Percentiles rank a stretch among this genome's conserved stretches.
These are phyloP conservation scores for Manis javanica DNA, from an alignment of 2,797 vertebrate genomes.

Conservation along the genomic window DNA sequence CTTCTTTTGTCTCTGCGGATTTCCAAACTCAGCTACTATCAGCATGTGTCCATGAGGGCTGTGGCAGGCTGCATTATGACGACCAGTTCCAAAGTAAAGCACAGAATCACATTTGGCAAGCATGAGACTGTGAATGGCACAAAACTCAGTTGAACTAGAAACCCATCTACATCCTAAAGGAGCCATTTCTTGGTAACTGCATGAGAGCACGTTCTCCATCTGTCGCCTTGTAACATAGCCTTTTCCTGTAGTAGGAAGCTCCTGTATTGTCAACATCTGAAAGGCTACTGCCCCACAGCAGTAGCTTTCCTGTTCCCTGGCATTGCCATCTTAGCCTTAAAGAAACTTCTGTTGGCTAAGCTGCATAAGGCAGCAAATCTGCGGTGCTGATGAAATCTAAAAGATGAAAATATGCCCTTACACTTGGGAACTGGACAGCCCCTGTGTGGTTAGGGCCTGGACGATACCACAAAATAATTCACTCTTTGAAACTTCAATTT, in stretches of 20 bases:
- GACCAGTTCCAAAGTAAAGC: slow-evolving; percentile 93
- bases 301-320: slow-evolving; percentile 93
- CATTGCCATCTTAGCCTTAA: slow-evolving; percentile 91
- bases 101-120: slow-evolving; percentile 94
- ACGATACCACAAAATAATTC: slow-evolving; percentile 78
- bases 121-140: slow-evolving; percentile 94
- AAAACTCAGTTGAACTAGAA: slow-evolving; percentile 75
- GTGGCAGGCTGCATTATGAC: slow-evolving; percentile 92
- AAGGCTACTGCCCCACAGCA: slow-evolving; percentile 92
- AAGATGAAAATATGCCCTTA: slow-evolving; percentile 92
- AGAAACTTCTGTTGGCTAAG: slow-evolving; percentile 95
- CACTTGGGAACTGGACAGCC: slow-evolving; percentile 90
- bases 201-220: slow-evolving; percentile 90
- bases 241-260: slow-evolving; percentile 93
- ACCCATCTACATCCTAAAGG: slow-evolving; percentile 91
- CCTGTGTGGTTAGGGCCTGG: slow-evolving; percentile 88
- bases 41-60: slow-evolving; percentile 93
- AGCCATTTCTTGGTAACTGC: slow-evolving; percentile 93
- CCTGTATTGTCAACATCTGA: slow-evolving; percentile 92
- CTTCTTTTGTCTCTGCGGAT: neutral
- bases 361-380: slow-evolving; percentile 88
- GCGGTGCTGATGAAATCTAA: slow-evolving; percentile 93
- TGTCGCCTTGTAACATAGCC: slow-evolving; percentile 90
- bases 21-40: slow-evolving; percentile 66
- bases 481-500: slow-evolving; percentile 95